Evolutionary conservation across 2,888 invertebrate genomes (phyloP), one percentile per base, ranked within the genome.

Genomic region (Tethea ocularis): DNA sequence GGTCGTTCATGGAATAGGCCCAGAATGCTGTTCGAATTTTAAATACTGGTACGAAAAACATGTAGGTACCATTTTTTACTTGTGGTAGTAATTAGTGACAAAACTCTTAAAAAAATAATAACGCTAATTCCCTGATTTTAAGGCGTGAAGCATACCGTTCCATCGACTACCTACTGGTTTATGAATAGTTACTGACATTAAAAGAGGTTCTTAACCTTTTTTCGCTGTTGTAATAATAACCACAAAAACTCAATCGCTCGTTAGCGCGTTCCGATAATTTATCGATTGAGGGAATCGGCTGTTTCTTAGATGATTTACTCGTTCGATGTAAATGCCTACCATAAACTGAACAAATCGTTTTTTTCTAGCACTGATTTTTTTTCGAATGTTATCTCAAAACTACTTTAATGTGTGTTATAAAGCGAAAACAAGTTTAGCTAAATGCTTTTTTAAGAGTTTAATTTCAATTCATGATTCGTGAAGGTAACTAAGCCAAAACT

Each of bases 141-240:
- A 72, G 57, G 59, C 72, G 67, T 73, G 65, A 74, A 74, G 58
- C 60, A 67, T 69, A 72, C 67, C 67, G 59, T 63, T 72, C 71
- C 54, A 55, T 61, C 52, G 53, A 61, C 61, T 60, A 59, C 55
- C n/a, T n/a, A n/a, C n/a, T 59, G 56, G 41, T 58, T 62, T 57
- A 67, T 59, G n/a, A 52, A 61, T 66, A 63, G 63, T 64, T 61
- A 67, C 57, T 60, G 59, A 61, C 63, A 62, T 60, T 61, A 52
- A 51, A 29, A 24, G 68, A 72, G 80, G 75, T 77, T 71, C 65
- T 77, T 80, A 71, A 79, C 79, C 79, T 77, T 71, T 66, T 61
- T 46, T 46, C 41, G 41, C 17, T 46, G 41, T 58, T 54, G 63
- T 66, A 64, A 63, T 64, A 55, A 69, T 66, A 64, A 64, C 62